These are phyloP conservation scores for Heliothis subflexa DNA, from an alignment of 1,140 invertebrate species.

Conservation along the genomic window DNA sequence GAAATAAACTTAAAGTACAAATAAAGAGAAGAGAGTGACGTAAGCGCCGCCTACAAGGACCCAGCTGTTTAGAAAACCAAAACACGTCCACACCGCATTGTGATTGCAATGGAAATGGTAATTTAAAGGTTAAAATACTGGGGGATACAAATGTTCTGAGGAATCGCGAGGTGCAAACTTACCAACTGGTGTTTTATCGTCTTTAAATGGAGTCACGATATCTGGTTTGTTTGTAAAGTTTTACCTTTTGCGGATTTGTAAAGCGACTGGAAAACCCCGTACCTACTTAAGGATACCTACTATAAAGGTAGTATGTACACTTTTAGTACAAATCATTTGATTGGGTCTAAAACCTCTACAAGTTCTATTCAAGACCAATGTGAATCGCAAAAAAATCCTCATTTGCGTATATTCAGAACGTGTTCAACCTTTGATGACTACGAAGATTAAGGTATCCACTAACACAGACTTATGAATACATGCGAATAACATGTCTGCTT, in stretches of 20 bases:
- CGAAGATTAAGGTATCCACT: too few species aligned
- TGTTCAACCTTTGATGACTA: background rate
- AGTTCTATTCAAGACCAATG: background rate
- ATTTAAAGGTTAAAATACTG: constrained; percentile 30
- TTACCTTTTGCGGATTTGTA: background rate
- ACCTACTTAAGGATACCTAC: constrained; percentile 1
- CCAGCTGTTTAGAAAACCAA: constrained; percentile 23
- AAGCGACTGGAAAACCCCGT: background rate
- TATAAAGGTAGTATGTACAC: background rate
- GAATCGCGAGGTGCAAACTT: constrained; percentile 3
- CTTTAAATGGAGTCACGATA: background rate
- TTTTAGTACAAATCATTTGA: background rate
- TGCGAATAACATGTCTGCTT: too few species aligned
- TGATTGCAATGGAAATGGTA: constrained; percentile 40
- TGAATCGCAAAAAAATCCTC: background rate
- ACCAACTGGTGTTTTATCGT: background rate
- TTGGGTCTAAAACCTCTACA: too few species aligned
- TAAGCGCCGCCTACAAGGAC: constrained; percentile 24
- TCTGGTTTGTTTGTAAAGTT: background rate
- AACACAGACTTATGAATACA: too few species aligned
- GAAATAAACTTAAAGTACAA: background rate
- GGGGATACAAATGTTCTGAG: constrained; percentile 25
- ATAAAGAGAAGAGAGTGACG: background rate
- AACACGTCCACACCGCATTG: constrained; percentile 32
- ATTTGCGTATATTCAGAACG: constrained; percentile 3